Evolutionary conservation across 2,113 vertebrate genomes (phyloP).

Genomic region (Thunnus maccoyii): DNA sequence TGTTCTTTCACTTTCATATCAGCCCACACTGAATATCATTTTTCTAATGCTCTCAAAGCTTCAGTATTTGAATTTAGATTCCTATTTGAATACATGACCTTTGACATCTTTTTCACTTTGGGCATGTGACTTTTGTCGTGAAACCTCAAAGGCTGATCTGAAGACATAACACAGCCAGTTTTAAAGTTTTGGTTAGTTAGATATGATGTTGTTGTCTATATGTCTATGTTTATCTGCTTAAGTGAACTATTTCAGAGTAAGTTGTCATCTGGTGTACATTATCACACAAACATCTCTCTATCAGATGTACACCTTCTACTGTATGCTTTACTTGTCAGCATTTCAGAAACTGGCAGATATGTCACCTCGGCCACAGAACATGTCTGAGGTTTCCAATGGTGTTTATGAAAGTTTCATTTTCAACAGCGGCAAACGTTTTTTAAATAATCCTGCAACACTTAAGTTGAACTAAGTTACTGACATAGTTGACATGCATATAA

Average conservation of each 20-base stretch:
- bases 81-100: not conserved
- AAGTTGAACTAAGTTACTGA: not conserved
- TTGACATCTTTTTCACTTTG: not conserved
- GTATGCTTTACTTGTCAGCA: not conserved
- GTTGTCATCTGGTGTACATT: not conserved
- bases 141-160: not conserved
- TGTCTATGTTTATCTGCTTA: not conserved
- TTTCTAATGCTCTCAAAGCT: accelerated
- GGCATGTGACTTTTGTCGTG: too few relatives aligned
- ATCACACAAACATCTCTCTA: not conserved
- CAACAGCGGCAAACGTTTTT: not conserved
- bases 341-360: constrained; percentile 7
- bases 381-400: not conserved
- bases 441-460: not conserved
- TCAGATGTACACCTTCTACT: not conserved
- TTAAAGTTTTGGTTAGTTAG: not conserved
- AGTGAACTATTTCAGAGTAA: too few relatives aligned
- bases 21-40: not conserved
- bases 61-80: not conserved
- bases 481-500: not conserved
- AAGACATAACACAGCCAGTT: not conserved
- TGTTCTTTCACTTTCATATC: constrained; percentile 10
- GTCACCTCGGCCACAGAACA: not conserved
- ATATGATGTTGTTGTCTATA: not conserved
- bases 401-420: not conserved